A percentile compares a stretch with the other conserved stretches of the same genome.
Conservation (phyloP, 2,797 vertebrate genomes). For the Knipowitschia caucasica region DNA sequence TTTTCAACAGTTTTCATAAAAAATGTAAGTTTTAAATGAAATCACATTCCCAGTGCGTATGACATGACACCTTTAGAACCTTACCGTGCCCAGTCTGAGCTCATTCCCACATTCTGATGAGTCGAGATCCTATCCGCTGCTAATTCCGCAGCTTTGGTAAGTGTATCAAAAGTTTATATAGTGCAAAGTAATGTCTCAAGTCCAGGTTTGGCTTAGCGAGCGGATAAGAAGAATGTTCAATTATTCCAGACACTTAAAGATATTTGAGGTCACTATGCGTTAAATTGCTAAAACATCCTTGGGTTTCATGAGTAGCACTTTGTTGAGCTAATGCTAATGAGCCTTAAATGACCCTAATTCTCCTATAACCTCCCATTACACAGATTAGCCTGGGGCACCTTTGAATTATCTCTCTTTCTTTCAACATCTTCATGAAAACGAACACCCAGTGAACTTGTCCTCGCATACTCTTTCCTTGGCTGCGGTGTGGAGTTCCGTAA, state of each 20-base stretch:
- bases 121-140: too few relatives aligned
- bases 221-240: not conserved
- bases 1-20: too few relatives aligned
- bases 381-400: conserved; percentile 6
- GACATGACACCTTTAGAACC: too few relatives aligned
- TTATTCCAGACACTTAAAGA: not conserved
- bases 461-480: not conserved
- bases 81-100: too few relatives aligned
- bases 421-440: conserved; percentile 1
- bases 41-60: too few relatives aligned
- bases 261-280: not conserved
- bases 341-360: conserved; percentile 12
- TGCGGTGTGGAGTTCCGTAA: not conserved
- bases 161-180: not conserved
- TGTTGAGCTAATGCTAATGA: conserved; percentile 7
- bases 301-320: not conserved
- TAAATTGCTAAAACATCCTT: conserved; percentile 5
- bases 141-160: too few relatives aligned
- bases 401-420: conserved; percentile 1
- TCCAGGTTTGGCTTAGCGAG: too few relatives aligned
- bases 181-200: not conserved
- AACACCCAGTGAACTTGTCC: not conserved
- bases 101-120: too few relatives aligned
- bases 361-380: not conserved
- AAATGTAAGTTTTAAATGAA: too few relatives aligned